Conservation (phyloP, 1,140 invertebrate species). For the Aphaenogaster rudis region DNA sequence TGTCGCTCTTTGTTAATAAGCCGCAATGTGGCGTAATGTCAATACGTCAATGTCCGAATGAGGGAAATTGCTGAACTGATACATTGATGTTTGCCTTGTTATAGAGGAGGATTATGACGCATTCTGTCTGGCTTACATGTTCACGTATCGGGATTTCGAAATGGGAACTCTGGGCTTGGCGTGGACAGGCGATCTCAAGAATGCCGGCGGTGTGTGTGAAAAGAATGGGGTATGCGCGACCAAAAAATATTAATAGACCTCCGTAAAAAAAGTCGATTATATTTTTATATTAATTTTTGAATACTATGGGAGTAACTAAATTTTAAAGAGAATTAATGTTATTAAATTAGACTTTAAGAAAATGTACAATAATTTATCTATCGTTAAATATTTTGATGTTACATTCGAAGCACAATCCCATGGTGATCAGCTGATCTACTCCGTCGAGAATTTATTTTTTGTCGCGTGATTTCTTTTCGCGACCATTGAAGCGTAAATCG, state of each 20-base stretch:
- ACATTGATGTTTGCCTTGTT: slow-evolving; percentile 76
- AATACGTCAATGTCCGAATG: background rate
- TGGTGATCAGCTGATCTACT: background rate
- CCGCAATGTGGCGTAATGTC: slow-evolving; percentile 5
- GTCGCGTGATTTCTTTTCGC: background rate
- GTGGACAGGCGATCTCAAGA: slow-evolving; percentile 98
- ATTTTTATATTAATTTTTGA: background rate
- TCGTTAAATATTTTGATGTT: background rate
- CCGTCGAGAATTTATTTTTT: background rate
- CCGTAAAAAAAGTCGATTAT: background rate
- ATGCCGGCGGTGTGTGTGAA: slow-evolving; percentile 97
- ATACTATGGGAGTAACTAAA: background rate
- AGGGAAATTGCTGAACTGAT: background rate
- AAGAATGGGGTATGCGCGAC: slow-evolving; percentile 93
- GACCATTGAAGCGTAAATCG: background rate
- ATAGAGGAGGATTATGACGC: slow-evolving; percentile 98
- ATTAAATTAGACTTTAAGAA: background rate
- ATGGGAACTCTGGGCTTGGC: slow-evolving; percentile 99
- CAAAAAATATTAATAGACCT: background rate
- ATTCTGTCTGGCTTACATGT: slow-evolving; percentile 99
- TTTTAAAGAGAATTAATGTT: background rate
- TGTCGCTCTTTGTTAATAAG: background rate
- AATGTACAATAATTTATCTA: background rate
- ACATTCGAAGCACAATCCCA: background rate
- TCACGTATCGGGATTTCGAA: slow-evolving; percentile 99